A percentile compares a stretch with the other conserved stretches of the same genome.
Conservation (phyloP, 1,140 invertebrate species). For the Drosophila sproati region DNA sequence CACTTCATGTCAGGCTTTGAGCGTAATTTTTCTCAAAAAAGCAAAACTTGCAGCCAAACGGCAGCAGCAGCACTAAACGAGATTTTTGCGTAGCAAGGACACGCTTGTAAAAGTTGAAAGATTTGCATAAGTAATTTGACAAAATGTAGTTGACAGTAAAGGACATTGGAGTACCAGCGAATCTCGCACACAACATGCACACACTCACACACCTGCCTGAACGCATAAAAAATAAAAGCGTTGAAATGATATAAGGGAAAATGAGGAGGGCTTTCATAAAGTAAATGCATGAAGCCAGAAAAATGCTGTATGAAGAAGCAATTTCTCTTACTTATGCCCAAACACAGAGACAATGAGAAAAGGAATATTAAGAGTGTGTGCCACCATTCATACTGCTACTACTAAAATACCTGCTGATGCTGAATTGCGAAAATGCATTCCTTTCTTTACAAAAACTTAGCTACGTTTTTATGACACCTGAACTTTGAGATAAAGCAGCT, state of each 20-base stretch:
- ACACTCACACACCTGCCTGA: constrained; percentile 1
- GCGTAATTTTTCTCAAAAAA: constrained; percentile 64
- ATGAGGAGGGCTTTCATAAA: constrained; percentile 42
- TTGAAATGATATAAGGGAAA: constrained; percentile 57
- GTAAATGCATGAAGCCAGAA: constrained; percentile 45
- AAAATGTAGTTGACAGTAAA: constrained; percentile 83
- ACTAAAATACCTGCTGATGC: background rate
- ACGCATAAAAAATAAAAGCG: constrained; percentile 48
- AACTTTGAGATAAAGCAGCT: no score
- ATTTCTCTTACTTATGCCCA: constrained; percentile 74
- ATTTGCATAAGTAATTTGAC: constrained; percentile 83
- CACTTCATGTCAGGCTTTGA: constrained; percentile 75
- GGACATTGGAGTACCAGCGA: constrained; percentile 59
- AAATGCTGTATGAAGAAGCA: constrained; percentile 56
- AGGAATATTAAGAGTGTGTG: constrained; percentile 14
- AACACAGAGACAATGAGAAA: constrained; percentile 19
- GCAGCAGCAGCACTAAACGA: constrained; percentile 60
- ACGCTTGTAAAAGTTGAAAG: constrained; percentile 83
- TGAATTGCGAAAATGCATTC: constrained; percentile 13
- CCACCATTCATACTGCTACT: background rate
- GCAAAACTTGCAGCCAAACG: constrained; percentile 28
- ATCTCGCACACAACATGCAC: constrained; percentile 52
- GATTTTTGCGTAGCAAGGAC: constrained; percentile 75
- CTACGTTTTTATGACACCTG: background rate
- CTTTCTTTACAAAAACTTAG: background rate